Base-by-base conservation (phyloP, 2,888 invertebrate species). In the Ceriagrion tenellum region DNA sequence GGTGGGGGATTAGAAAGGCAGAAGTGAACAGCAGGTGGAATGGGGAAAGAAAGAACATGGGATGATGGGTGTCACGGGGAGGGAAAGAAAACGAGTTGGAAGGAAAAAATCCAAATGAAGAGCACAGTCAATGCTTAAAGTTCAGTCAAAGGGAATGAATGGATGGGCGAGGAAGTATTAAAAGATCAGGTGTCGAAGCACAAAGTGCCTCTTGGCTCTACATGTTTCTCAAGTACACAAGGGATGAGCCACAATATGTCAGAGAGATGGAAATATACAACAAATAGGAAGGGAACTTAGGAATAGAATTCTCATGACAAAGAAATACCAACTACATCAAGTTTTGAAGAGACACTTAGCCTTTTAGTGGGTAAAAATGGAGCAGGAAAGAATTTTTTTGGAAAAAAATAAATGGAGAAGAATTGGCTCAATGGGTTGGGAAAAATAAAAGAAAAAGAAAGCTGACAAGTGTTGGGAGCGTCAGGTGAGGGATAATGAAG, bases 391-490 rank as follows among this genome's bases (percentile, higher is more conserved):
- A 30, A 81, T 81, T 81, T 35, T 81, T 81, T 81, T 35, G 18
- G 81, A 81, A 81, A 81, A 59, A 81, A 81, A 81, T 81, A 47
- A 74, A 69, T 74, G 63, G 63, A 63, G 56, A 20, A 69, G 40
- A 74, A 93, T 47, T 74, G 40, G 69, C 40, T 69, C 69, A n/a
- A 69, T 69, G 40, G 40, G 93, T 47, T 69, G 69, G 56, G 56
- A 16, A 69, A 93, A 93, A 47, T 69, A 69, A 93, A 93, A 69
- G 69, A 74, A 69, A 93, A 59, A 93, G 69, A 93, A 93, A 93
- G 40, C 93, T 93, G 93, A 93, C 93, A 93, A 93, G 93, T 93
- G 69, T 55, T 69, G 47, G 81, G 81, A 89, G 89, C 26, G 89
- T 47, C 89, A 89, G 55, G 89, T 56, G 69, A 69, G 69, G 93